Base-by-base conservation (phyloP, 2,797 vertebrate genomes). In the Enteromius paludinosus region DNA sequence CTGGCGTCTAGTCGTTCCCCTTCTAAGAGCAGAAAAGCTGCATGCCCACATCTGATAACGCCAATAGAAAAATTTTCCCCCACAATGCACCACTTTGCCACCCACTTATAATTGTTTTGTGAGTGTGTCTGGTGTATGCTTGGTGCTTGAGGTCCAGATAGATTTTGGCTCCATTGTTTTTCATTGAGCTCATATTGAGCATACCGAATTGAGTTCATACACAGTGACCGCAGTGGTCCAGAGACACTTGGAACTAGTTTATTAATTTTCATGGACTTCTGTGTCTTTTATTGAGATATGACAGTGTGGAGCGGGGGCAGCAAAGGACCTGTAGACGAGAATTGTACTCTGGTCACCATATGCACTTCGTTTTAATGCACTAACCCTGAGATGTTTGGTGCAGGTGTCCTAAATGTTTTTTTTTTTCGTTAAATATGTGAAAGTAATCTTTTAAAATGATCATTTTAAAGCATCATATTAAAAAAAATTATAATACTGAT, bases 11-110 rank as follows among this genome's bases (percentile, higher is more conserved):
- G 49, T 65, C 2, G 14, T 54, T 78, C 65, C 30, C 20, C 41
- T 28, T 74, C 62, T 80, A 11, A 74, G 23, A 52, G 14, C 54
- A 18, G 59, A 70, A 35, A 65, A 25, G 47, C 54, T 84, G 81
- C 20, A 35, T 79, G 75, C 69, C 82, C 59, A 73, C 35, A 89
- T 89, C 88, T 87, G 90, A 90, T 89, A 86, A 89, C n/a, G 70
- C 65, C 83, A 83, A 86, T 82, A 70, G 9, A 71, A 82, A 79
- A 54, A 59, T 23, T 78, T 14, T 28, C 66, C 72, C 25, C 25
- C 38, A 69, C 77, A 23, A 38, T 41, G 59, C 54, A 73, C 23
- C 33, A 62, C 28, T 61, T 45, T 49, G 78, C 85, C 82, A 85
- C 82, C 82, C 85, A 87, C 59, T 85, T 78, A 28, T 84, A 72